phyloP scores from a whole-genome alignment of 2,888 invertebrate species.

The Drosophila ustulata region DNA sequence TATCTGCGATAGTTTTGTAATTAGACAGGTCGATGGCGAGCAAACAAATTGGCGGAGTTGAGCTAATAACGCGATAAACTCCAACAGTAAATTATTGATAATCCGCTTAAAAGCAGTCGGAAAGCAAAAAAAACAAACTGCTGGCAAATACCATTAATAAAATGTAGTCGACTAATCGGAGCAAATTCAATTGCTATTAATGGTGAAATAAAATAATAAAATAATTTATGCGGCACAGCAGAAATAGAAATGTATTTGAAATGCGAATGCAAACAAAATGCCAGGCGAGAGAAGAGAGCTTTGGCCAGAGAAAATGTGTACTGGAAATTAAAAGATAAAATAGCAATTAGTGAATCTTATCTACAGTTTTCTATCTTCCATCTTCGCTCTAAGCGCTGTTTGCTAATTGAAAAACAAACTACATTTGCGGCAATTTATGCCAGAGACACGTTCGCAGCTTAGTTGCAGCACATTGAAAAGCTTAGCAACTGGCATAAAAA shows the following conservation, averaged over 20 bases:
- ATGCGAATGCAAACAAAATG: slow-evolving; percentile 51
- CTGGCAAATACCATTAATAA: slow-evolving; percentile 23
- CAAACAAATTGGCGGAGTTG: slow-evolving; percentile 29
- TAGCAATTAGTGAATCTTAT: slow-evolving; percentile 67
- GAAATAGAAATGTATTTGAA: slow-evolving; percentile 33
- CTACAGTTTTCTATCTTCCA: slow-evolving; percentile 14
- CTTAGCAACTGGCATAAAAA: slow-evolving; percentile 12
- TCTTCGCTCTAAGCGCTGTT: slow-evolving; percentile 24
- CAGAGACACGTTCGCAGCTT: slow-evolving; percentile 65
- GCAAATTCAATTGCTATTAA: slow-evolving; percentile 55
- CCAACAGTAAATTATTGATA: slow-evolving; percentile 48
- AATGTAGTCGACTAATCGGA: slow-evolving; percentile 33
- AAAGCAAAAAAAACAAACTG: neutral
- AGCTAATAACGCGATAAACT: slow-evolving; percentile 41
- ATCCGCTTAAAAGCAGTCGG: slow-evolving; percentile 46
- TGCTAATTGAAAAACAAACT: slow-evolving; percentile 76
- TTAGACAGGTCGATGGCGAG: slow-evolving; percentile 20
- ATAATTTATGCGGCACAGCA: slow-evolving; percentile 66
- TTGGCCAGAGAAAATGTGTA: slow-evolving; percentile 36
- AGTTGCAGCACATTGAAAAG: slow-evolving; percentile 5
- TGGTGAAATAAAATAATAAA: slow-evolving; percentile 53
- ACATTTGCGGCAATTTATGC: slow-evolving; percentile 57
- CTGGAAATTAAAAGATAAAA: slow-evolving; percentile 75
- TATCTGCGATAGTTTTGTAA: slow-evolving; percentile 26
- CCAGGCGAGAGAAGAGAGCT: slow-evolving; percentile 8